Evolutionary conservation across 2,888 invertebrate genomes (phyloP).

Genomic region (Sphinx pinastri): DNA sequence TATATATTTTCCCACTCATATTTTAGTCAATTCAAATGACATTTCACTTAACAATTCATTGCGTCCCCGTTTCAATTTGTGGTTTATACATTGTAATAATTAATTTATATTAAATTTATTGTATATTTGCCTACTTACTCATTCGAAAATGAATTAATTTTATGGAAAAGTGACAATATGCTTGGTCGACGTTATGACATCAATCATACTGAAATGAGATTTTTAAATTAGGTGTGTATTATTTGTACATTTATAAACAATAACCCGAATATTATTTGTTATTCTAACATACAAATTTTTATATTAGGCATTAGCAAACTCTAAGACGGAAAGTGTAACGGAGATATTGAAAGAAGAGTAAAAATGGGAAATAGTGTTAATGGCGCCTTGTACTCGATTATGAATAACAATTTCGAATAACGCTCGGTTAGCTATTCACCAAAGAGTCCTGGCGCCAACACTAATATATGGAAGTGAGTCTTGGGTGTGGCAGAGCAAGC

Average conservation of each 20-base stretch:
- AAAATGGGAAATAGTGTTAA: no score
- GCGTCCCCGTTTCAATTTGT: constrained; percentile 56
- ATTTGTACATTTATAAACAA: constrained; percentile 6
- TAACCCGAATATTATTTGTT: neutral
- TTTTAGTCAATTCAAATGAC: constrained; percentile 55
- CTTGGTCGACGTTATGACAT: constrained; percentile 26
- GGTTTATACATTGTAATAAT: constrained; percentile 54
- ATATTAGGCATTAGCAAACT: neutral
- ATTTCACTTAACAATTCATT: constrained; percentile 58
- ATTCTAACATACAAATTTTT: neutral
- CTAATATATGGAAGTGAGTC: no score
- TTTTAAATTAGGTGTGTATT: neutral
- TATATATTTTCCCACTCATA: constrained; percentile 37
- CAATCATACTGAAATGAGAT: constrained; percentile 11
- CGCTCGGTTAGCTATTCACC: no score
- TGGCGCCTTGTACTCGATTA: no score
- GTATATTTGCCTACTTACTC: constrained; percentile 45
- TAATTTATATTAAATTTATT: constrained; percentile 48
- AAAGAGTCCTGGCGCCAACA: no score
- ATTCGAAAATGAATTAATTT: constrained; percentile 37
- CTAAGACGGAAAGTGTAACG: no score
- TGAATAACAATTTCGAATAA: no score
- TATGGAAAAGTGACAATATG: constrained; percentile 28
- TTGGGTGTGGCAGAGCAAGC: no score
- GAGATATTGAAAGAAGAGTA: no score